A percentile compares a stretch with the other conserved stretches of the same genome.
Evolutionary conservation across 2,888 invertebrate species (phyloP).

Genomic region (Acleris cristana): DNA sequence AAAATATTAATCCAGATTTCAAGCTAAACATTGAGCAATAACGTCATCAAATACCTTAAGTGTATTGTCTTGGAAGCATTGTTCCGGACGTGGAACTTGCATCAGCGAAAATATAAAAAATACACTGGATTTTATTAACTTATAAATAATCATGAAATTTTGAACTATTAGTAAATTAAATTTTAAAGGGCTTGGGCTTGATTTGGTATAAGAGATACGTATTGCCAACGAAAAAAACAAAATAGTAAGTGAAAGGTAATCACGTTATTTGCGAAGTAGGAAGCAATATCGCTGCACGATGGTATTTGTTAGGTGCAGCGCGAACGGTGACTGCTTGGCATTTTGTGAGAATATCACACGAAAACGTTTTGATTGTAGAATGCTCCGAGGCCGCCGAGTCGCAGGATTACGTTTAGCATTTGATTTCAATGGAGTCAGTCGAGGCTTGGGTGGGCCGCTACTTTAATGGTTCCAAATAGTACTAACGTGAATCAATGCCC

Average conservation of each 20-base stretch:
- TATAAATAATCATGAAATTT: background rate
- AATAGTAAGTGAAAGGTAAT: conserved; percentile 27
- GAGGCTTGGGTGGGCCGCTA: conserved; percentile 37
- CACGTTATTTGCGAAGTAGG: conserved; percentile 14
- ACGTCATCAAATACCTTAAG: conserved; percentile 43
- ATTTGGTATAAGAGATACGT: background rate
- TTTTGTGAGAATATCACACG: conserved; percentile 51
- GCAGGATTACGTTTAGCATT: conserved; percentile 48
- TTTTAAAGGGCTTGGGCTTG: background rate
- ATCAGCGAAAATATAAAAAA: conserved; percentile 15
- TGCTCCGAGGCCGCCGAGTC: conserved; percentile 55
- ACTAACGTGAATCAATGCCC: conserved; percentile 34
- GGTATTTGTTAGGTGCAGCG: conserved; percentile 32
- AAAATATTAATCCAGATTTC: conserved; percentile 40
- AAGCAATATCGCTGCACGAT: conserved; percentile 18
- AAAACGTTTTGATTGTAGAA: conserved; percentile 50
- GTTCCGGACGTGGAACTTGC: conserved; percentile 43
- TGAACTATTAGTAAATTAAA: too few relatives aligned
- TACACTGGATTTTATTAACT: conserved; percentile 7
- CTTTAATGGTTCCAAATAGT: conserved; percentile 29
- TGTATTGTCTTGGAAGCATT: conserved; percentile 49
- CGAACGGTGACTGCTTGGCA: conserved; percentile 46
- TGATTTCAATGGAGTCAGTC: conserved; percentile 46
- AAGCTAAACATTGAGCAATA: conserved; percentile 49
- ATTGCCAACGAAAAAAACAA: background rate